Conservation (phyloP, 2,797 vertebrate species). For the Platalea minor region DNA sequence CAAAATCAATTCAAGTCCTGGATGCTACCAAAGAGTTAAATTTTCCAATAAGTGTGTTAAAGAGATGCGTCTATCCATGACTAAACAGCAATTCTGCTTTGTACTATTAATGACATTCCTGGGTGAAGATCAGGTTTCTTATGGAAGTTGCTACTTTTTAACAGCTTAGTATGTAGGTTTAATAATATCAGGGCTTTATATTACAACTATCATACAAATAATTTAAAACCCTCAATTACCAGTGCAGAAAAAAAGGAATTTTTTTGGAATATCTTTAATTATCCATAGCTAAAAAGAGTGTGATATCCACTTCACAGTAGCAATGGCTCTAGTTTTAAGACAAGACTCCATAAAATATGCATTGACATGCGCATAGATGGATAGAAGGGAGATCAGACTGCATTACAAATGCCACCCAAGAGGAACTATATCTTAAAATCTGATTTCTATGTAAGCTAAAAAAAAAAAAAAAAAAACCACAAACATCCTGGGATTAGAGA, state of each 20-base stretch:
- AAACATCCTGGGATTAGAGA: neutral
- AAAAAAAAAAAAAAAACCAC: neutral
- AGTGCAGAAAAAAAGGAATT: neutral
- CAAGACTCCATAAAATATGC: neutral
- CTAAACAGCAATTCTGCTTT: slow-evolving; percentile 8
- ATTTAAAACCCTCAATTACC: neutral
- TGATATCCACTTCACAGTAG: neutral
- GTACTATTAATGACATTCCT: neutral
- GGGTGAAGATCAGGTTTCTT: neutral
- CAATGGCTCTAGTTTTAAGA: neutral
- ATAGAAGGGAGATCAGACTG: slow-evolving; percentile 22
- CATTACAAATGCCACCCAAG: slow-evolving; percentile 18
- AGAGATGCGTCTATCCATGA: neutral
- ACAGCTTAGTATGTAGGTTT: neutral
- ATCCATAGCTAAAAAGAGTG: neutral
- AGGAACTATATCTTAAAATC: slow-evolving; percentile 1
- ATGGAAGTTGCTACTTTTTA: neutral
- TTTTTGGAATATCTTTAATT: neutral
- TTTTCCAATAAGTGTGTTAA: neutral
- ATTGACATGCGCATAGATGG: neutral
- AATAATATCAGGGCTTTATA: neutral
- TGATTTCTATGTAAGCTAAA: neutral
- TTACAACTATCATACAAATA: neutral
- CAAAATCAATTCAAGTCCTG: neutral
- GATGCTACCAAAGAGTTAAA: neutral